Conservation (phyloP, 2,113 vertebrate species). For the Cathartes aura region DNA sequence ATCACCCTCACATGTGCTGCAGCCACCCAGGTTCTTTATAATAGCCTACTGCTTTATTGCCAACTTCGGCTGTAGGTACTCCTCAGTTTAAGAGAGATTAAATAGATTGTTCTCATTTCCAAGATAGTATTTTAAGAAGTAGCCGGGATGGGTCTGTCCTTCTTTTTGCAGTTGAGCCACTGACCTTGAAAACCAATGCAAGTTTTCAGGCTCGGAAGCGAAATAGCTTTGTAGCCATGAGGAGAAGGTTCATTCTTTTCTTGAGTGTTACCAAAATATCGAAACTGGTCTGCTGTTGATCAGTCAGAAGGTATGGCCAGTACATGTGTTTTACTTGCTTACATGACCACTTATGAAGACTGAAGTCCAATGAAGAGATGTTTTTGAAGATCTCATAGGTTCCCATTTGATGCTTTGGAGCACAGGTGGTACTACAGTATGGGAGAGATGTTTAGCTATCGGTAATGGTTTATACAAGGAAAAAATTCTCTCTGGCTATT, state of each 20-base stretch:
- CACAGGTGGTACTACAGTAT: neutral
- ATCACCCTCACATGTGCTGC: accelerated
- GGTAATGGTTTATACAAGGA: neutral
- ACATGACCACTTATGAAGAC: neutral
- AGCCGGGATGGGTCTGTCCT: neutral
- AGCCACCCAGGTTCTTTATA: neutral
- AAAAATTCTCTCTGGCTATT: neutral
- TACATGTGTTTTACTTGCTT: neutral
- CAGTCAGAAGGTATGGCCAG: neutral
- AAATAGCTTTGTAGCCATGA: neutral
- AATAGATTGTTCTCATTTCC: neutral
- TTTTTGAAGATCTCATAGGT: neutral
- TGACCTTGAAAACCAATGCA: neutral
- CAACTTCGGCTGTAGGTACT: neutral
- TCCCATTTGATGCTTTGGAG: neutral
- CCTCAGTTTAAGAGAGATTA: neutral
- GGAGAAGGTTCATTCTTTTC: neutral
- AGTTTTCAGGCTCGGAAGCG: neutral
- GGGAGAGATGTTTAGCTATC: neutral
- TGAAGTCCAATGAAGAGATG: neutral
- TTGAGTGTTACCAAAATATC: neutral
- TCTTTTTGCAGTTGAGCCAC: neutral
- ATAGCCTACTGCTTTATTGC: neutral
- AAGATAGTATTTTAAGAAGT: neutral
- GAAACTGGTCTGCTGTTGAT: neutral